A percentile compares a stretch with the other conserved stretches of the same genome.
These are phyloP conservation scores for Ursus arctos DNA, from an alignment of 2,113 vertebrate species.

Conservation along the genomic window DNA sequence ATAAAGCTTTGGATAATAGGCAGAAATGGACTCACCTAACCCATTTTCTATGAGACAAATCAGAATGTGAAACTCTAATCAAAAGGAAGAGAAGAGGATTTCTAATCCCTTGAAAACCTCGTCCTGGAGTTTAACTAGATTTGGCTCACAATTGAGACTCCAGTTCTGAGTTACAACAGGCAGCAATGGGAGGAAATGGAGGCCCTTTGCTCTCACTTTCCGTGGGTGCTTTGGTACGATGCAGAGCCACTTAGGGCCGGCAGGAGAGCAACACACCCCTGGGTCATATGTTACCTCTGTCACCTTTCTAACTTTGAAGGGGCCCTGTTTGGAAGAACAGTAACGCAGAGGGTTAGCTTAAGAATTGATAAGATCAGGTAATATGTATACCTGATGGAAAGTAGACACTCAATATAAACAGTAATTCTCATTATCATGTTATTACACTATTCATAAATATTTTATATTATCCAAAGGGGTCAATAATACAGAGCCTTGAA, in stretches of 20 bases:
- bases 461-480: neutral
- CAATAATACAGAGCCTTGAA: neutral
- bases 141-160: neutral
- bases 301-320: neutral
- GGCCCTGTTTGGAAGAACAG: neutral
- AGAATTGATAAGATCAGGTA: neutral
- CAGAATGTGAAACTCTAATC: neutral
- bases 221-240: fast-evolving
- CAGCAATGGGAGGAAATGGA: neutral
- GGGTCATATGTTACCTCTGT: neutral
- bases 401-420: neutral
- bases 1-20: neutral
- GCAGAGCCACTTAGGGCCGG: neutral
- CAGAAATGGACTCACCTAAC: neutral
- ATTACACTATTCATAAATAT: neutral
- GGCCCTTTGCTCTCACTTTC: fast-evolving
- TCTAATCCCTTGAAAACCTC: neutral
- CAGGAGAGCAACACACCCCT: fast-evolving
- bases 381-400: neutral
- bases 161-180: neutral
- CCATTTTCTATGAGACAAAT: conserved; percentile 25
- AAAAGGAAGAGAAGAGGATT: conserved; percentile 3
- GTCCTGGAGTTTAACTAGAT: neutral
- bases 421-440: neutral
- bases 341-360: neutral